Evolutionary conservation across 1,140 invertebrate species (phyloP).

Genomic region (Diprion similis): DNA sequence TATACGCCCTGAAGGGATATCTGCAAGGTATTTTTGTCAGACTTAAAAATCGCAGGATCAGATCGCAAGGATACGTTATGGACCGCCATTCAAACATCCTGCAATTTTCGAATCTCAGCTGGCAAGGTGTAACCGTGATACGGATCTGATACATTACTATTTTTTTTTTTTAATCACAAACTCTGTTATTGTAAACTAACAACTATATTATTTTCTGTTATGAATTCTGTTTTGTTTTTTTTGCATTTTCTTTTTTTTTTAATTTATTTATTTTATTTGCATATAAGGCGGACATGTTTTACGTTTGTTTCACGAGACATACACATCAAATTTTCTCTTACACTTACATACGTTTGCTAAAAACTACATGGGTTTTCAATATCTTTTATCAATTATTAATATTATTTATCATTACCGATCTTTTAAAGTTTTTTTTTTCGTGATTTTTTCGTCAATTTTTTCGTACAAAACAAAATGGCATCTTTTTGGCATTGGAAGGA

Average conservation of each 20-base stretch:
- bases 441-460: constrained; percentile 46
- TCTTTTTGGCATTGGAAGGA: constrained; percentile 63
- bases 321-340: constrained; percentile 47
- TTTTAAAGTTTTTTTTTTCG: constrained; percentile 39
- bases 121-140: constrained; percentile 44
- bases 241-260: constrained; percentile 28
- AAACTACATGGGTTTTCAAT: constrained; percentile 41
- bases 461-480: constrained; percentile 57
- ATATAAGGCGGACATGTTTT: constrained; percentile 57
- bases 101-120: neutral
- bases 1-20: neutral
- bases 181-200: constrained; percentile 48
- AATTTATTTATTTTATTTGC: constrained; percentile 42
- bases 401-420: constrained; percentile 15
- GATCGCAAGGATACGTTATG: neutral
- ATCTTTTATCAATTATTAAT: constrained; percentile 30
- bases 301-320: constrained; percentile 48
- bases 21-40: neutral
- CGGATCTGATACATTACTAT: constrained; percentile 40
- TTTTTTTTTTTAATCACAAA: constrained; percentile 39
- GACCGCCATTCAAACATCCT: neutral
- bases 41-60: too few species aligned
- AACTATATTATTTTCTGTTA: constrained; percentile 38
- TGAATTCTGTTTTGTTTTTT: neutral
- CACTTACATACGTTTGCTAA: constrained; percentile 47